Evolutionary conservation across 2,888 invertebrate species (phyloP), one percentile per base, ranked within the genome.

Genomic region (Drosophila austrosaltans): DNA sequence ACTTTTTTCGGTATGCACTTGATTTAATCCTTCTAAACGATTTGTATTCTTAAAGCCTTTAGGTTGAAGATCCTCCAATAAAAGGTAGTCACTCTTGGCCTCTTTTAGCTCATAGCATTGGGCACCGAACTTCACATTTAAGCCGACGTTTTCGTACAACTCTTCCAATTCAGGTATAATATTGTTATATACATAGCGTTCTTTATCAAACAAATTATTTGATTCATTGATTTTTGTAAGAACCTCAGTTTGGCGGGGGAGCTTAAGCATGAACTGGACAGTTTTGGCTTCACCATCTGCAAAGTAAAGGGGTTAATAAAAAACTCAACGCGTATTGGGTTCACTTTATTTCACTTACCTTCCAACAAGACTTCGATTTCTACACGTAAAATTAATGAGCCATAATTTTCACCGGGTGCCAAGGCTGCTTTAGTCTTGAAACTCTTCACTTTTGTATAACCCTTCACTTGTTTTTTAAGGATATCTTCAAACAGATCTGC

Each of bases 341-440:
- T 36, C 1, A 6, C 8, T 8, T 22, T 22, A 20, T 2, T 22
- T 22, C 0, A 48, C 22, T 48, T 10, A 89, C 90, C 81, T 32
- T 68, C 66, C 1, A 90, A 63, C 30, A 88, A 75, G 2, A 91
- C 57, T 10, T 83, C 85, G 2, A 91, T 68, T 30, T 75, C 67
- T 7, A 89, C 53, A 12, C 91, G 79, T 3, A 89, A 58, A 85
- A 91, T 87, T 3, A 86, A 36, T 0, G 90, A 89, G 7, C 84
- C 78, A 70, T 87, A 91, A 64, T 91, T 91, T 61, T 91, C 90
- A 1, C 90, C 90, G 0, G 84, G 81, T 74, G 3, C 87, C 90
- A 3, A 79, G 76, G 12, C 53, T 62, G 76, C 75, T 6, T 74
- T 81, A 56, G 90, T 86, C 2, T 66, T 66, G 16, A 62, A 71